Evolutionary conservation across 1,140 invertebrate genomes (phyloP).

Genomic region (Trialeurodes vaporariorum): DNA sequence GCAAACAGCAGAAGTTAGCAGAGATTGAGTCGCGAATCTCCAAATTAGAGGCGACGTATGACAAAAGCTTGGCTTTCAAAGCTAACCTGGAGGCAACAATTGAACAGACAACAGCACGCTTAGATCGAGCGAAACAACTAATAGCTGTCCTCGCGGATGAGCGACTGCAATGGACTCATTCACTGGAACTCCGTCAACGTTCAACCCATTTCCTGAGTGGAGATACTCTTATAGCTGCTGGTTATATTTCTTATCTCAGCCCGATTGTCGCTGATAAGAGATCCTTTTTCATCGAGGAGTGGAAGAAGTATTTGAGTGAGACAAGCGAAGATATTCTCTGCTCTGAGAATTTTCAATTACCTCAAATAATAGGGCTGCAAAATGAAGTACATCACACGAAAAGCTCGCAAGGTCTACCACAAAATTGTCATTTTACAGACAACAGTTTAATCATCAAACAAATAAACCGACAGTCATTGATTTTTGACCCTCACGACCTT

Average conservation of each 20-base stretch:
- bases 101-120: constrained; percentile 56
- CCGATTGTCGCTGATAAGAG: constrained; percentile 68
- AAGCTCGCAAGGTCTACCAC: constrained; percentile 61
- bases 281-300: constrained; percentile 49
- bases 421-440: constrained; percentile 72
- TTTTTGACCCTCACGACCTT: constrained; percentile 85
- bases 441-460: constrained; percentile 76
- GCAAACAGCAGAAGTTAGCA: constrained; percentile 68
- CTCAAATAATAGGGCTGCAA: constrained; percentile 63
- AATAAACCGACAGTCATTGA: constrained; percentile 68
- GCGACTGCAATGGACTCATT: constrained; percentile 16
- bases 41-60: constrained; percentile 53
- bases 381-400: constrained; percentile 79
- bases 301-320: constrained; percentile 49
- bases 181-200: constrained; percentile 21
- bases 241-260: constrained; percentile 75
- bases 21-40: constrained; percentile 53
- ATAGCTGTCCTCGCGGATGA: constrained; percentile 76
- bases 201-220: constrained; percentile 42
- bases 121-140: constrained; percentile 65
- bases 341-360: constrained; percentile 53
- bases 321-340: constrained; percentile 58
- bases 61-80: constrained; percentile 44
- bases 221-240: constrained; percentile 71
- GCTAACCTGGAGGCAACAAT: constrained; percentile 49